Percentiles rank a stretch among this genome's conserved stretches.
These are phyloP conservation scores for Philotrypesis tridentata DNA, from an alignment of 1,140 invertebrate genomes.

Conservation along the genomic window DNA sequence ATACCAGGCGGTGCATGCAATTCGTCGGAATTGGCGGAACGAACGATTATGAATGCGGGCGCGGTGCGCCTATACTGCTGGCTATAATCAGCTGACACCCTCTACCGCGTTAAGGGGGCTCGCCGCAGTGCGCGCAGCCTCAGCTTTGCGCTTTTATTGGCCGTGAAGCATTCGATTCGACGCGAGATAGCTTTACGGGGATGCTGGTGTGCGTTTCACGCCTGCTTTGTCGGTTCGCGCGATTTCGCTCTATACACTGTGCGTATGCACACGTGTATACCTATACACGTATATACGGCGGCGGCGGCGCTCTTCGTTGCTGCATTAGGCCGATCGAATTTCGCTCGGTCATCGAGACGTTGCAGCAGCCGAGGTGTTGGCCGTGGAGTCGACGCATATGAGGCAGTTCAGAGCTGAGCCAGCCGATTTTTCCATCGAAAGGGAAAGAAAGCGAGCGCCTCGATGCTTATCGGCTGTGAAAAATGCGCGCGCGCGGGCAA, in stretches of 20 bases:
- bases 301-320: no score
- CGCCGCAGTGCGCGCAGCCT: not conserved
- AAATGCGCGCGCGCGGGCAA: not conserved
- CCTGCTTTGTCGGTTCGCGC: slow-evolving; percentile 5
- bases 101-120: not conserved
- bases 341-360: not conserved
- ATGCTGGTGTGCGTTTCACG: not conserved
- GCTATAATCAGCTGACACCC: slow-evolving; percentile 29
- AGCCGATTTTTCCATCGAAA: not conserved
- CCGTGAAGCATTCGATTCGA: slow-evolving; percentile 25
- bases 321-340: not conserved
- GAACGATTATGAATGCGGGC: slow-evolving; percentile 19
- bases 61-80: no score
- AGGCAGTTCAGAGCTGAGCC: not conserved
- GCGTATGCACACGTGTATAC: no score
- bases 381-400: not conserved
- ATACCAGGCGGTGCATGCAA: not conserved
- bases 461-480: not conserved
- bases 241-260: not conserved
- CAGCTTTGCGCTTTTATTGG: slow-evolving; percentile 4
- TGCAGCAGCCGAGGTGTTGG: no score
- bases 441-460: not conserved
- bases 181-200: not conserved
- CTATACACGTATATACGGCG: no score
- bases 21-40: slow-evolving; percentile 32